These are phyloP conservation scores for Caretta caretta DNA, from an alignment of 2,113 vertebrate genomes.

Conservation along the genomic window DNA sequence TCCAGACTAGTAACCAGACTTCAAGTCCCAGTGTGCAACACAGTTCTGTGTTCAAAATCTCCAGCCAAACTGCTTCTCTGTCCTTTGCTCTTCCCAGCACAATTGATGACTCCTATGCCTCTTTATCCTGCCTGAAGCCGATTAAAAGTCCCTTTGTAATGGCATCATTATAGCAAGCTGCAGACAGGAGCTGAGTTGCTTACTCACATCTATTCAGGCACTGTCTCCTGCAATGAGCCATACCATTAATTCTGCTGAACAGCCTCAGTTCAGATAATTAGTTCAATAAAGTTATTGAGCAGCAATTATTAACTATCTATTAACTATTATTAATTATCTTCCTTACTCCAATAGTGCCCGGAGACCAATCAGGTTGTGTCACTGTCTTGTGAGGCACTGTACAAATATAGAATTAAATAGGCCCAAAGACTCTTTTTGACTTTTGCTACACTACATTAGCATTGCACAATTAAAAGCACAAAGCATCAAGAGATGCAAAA, in stretches of 20 bases:
- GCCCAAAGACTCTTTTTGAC: neutral
- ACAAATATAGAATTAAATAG: neutral
- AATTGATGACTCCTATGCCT: neutral
- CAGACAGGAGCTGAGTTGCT: neutral
- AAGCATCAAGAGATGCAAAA: neutral
- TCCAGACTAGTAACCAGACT: rapidly evolving
- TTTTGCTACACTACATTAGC: neutral
- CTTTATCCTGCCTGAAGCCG: neutral
- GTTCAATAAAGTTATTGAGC: neutral
- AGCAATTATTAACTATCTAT: neutral
- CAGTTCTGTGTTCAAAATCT: neutral
- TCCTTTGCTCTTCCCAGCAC: neutral
- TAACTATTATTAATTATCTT: neutral
- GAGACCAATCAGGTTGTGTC: neutral
- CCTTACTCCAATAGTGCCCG: neutral
- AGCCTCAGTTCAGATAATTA: neutral
- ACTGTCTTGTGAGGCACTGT: neutral
- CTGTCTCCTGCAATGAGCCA: neutral
- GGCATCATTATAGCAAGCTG: neutral
- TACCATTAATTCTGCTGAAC: neutral
- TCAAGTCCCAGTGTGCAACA: neutral
- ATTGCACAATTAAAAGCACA: neutral
- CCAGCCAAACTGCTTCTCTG: rapidly evolving
- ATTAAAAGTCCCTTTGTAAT: neutral
- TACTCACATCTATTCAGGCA: neutral